Evolutionary conservation across 2,888 invertebrate genomes (phyloP), one percentile per base, ranked within the genome.

Genomic region (Drosophila atroscutellata): DNA sequence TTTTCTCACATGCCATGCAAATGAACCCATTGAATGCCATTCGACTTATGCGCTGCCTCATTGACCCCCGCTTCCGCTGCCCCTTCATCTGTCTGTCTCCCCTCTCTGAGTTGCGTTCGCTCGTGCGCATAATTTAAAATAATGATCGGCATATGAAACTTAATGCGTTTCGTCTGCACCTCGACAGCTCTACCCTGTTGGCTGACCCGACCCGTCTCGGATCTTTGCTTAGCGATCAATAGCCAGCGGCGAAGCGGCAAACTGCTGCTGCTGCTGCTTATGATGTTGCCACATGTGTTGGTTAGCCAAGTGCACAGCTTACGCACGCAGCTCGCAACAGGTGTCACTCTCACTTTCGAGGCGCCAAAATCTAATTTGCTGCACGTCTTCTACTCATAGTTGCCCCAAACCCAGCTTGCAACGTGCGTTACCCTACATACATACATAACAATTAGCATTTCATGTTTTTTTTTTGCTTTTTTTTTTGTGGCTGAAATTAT

Each of bases 91-190:
- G 8, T 30, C 28, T 15, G 24, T 37, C 11, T 15, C 52, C 37
- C 20, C 51, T 30, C 30, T 24, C 24, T 24, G 28, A 30, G 72
- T 20, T 30, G 52, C 49, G 89, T 70, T 81, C 87, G 89, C 89
- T 84, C 87, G 87, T 89, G 89, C 82, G 85, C 85, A 89, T 86
- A 86, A 86, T 86, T 85, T 86, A 87, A 89, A 89, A 87, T 86
- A 86, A 86, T 86, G 85, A 87, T 76, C 88, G 71, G 80, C 80
- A 77, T 76, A 89, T 89, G 86, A 80, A 87, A 87, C 81, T 86
- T 87, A 87, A 86, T 87, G 89, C 80, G 88, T 85, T 87, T 89
- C 80, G 89, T 81, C 84, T 77, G 76, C 63, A 66, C 37, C 61
- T 52, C 58, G 39, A 55, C 55, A 45, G 58, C 66, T 51, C 36